A percentile compares a stretch with the other conserved stretches of the same genome.
Conservation (phyloP, 2,888 invertebrate species). For the Tetragonisca angustula region DNA sequence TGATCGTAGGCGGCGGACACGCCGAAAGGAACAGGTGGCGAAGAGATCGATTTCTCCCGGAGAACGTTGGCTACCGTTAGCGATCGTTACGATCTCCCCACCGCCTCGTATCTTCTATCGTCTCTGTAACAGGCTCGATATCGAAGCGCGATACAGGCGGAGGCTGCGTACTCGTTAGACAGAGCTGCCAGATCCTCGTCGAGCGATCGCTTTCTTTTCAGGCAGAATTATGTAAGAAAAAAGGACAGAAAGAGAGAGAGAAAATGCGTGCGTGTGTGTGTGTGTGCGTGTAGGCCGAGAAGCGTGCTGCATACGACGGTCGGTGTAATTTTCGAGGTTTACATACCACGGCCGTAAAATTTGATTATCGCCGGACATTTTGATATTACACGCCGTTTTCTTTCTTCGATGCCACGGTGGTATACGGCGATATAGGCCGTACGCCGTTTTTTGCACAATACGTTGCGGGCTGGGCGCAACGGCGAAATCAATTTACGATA, state of each 20-base stretch:
- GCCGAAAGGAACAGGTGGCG: constrained; percentile 75
- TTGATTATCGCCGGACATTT: constrained; percentile 47
- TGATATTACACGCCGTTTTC: constrained; percentile 38
- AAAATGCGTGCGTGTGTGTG: background rate
- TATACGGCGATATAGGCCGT: constrained; percentile 2
- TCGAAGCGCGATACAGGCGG: constrained; percentile 9
- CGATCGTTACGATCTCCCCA: constrained; percentile 9
- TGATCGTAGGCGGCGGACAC: constrained; percentile 76
- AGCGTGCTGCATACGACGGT: background rate
- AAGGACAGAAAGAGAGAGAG: background rate
- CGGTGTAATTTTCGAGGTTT: constrained; percentile 44
- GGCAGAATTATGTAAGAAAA: background rate
- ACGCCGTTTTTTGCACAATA: constrained; percentile 12
- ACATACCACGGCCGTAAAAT: constrained; percentile 38
- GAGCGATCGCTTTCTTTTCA: background rate
- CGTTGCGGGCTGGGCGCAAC: background rate
- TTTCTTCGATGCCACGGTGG: background rate
- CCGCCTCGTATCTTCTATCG: background rate
- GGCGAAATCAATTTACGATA: constrained; percentile 49
- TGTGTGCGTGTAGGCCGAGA: background rate
- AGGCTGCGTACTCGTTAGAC: background rate
- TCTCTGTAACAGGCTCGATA: background rate
- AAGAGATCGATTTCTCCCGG: constrained; percentile 68
- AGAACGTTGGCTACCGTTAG: background rate
- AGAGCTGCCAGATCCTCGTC: background rate